Evolutionary conservation across 2,888 invertebrate species (phyloP).

Genomic region (Adelphocoris suturalis): DNA sequence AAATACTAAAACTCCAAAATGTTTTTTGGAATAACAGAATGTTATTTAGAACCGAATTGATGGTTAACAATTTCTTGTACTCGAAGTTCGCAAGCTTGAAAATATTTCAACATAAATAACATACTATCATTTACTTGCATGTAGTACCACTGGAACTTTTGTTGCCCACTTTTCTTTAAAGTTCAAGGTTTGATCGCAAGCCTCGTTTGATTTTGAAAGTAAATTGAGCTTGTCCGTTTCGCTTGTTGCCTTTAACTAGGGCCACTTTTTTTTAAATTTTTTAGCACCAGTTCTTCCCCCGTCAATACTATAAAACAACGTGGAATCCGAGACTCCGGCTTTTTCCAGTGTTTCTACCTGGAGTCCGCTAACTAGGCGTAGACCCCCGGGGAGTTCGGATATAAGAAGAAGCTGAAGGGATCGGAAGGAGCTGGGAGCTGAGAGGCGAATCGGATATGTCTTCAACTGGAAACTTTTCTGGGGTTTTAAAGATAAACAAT

Average conservation of each 20-base stretch:
- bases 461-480: constrained; percentile 53
- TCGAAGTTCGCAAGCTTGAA: too few species aligned
- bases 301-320: background rate
- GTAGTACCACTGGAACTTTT: too few species aligned
- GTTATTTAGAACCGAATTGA: too few species aligned
- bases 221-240: constrained; percentile 24
- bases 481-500: constrained; percentile 62
- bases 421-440: background rate
- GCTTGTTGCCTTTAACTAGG: background rate
- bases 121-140: too few species aligned
- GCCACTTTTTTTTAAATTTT: too few species aligned
- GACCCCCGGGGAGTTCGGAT: constrained; percentile 9
- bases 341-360: background rate
- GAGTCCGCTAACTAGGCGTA: background rate
- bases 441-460: background rate
- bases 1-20: too few species aligned
- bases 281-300: too few species aligned
- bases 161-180: too few species aligned
- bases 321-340: background rate
- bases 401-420: background rate
- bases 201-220: background rate
- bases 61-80: too few species aligned
- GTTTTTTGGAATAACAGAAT: too few species aligned
- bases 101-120: too few species aligned
- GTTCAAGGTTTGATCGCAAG: too few species aligned